Evolutionary conservation across 2,888 invertebrate genomes (phyloP), one percentile per base, ranked within the genome.

Genomic region (Acleris holmiana): DNA sequence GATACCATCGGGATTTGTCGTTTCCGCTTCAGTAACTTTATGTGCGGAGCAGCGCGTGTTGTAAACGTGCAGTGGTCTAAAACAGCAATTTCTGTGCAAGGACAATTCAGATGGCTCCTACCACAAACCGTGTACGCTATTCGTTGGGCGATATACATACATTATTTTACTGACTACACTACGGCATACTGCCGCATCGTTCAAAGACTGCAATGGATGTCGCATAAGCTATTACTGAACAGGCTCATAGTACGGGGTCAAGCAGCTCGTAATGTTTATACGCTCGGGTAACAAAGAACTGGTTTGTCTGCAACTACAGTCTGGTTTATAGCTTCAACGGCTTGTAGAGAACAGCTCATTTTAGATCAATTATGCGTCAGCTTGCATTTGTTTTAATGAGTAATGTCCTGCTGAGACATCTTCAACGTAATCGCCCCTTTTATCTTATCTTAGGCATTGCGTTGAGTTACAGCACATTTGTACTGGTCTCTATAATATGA

Each of bases 271-370:
- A 70, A 67, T 69, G 65, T 71, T 71, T 67, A 66, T 58, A 58
- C 56, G 61, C 61, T 63, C 68, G 35, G 63, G 68, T 73, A 82
- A 83, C 84, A 83, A 82, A 84, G 81, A 84, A 85, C 85, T 81
- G 84, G 83, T 85, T 82, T 83, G 74, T 76, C 76, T 68, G 57
- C 55, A 44, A 18, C 29, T 55, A 49, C 49, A 67, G 71, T 73
- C 76, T 76, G 76, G 76, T 77, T 79, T 79, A 79, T 80, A 73
- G 69, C 73, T 73, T 76, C 73, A 76, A 69, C 68, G 69, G 70
- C 71, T 44, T 75, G 62, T 69, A 71, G 71, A 70, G 70, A 58
- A 69, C 71, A 35, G 51, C 63, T 77, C 76, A 77, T 77, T 78
- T 82, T 77, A 79, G 75, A 74, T 67, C 25, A 54, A 41, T 58